Conservation (phyloP, 2,113 vertebrate genomes). For the Antechinus flavipes region DNA sequence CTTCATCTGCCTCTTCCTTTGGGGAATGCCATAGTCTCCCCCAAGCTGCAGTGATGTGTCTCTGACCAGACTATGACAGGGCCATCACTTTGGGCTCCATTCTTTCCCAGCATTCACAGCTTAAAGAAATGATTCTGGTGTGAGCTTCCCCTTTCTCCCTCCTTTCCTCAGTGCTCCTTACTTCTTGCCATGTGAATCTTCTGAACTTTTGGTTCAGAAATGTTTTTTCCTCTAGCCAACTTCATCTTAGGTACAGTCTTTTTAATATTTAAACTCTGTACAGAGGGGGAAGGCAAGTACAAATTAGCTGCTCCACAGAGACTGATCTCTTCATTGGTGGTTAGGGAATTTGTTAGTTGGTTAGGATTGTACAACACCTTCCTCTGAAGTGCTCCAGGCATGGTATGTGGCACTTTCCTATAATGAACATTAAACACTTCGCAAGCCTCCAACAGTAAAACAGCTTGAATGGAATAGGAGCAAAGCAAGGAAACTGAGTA, state of each 20-base stretch:
- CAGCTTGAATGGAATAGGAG: not conserved
- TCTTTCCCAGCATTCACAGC: not conserved
- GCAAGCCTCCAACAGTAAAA: not conserved
- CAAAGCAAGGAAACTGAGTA: not conserved
- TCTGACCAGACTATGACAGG: not conserved
- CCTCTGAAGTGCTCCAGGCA: not conserved
- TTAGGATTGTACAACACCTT: not conserved
- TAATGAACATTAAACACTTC: not conserved
- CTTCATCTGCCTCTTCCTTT: conserved; percentile 53
- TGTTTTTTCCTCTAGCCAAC: not conserved
- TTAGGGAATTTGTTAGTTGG: not conserved
- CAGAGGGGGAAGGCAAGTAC: not conserved
- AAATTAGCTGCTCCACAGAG: not conserved
- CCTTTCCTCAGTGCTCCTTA: not conserved
- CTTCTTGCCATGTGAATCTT: conserved; percentile 16
- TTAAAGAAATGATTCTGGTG: not conserved
- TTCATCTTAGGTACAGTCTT: not conserved
- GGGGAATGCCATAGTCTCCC: conserved; percentile 22
- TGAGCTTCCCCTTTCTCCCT: not conserved
- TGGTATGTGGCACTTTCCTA: not conserved
- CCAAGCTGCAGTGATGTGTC: not conserved
- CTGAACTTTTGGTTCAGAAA: not conserved
- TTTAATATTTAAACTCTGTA: not conserved
- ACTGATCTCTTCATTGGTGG: not conserved
- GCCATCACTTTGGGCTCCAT: not conserved